Conservation (phyloP, 1,140 invertebrate genomes). For the Ericerus pela region DNA sequence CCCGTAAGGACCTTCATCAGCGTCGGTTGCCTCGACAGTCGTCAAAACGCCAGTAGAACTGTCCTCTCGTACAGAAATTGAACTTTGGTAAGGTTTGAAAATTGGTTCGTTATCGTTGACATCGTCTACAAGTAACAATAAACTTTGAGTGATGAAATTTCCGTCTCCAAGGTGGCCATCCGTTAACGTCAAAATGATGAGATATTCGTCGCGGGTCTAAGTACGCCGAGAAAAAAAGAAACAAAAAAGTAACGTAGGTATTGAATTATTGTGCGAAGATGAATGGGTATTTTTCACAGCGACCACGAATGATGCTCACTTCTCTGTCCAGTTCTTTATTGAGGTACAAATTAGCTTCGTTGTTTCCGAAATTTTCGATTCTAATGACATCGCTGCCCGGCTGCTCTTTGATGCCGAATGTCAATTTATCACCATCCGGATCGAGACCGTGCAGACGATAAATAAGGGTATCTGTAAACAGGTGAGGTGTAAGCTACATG, state of each 20-base stretch:
- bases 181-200: constrained; percentile 71
- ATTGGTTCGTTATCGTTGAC: constrained; percentile 81
- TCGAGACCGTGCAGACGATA: constrained; percentile 66
- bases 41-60: constrained; percentile 53
- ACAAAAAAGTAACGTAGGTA: no score
- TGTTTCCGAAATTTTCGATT: constrained; percentile 60
- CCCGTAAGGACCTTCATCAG: constrained; percentile 79
- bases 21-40: constrained; percentile 71
- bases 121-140: constrained; percentile 75
- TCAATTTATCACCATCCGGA: constrained; percentile 66
- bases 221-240: no score
- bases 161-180: constrained; percentile 73
- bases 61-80: constrained; percentile 64
- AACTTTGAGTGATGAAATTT: constrained; percentile 78
- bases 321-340: constrained; percentile 81
- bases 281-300: no score
- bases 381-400: constrained; percentile 65
- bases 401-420: constrained; percentile 65
- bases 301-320: constrained; percentile 35
- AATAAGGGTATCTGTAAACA: constrained; percentile 69
- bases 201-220: constrained; percentile 70
- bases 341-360: constrained; percentile 73
- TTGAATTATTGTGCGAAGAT: no score
- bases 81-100: constrained; percentile 69
- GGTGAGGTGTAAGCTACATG: no score